Conservation (phyloP, 1,140 invertebrate species). For the Hyphantria cunea region DNA sequence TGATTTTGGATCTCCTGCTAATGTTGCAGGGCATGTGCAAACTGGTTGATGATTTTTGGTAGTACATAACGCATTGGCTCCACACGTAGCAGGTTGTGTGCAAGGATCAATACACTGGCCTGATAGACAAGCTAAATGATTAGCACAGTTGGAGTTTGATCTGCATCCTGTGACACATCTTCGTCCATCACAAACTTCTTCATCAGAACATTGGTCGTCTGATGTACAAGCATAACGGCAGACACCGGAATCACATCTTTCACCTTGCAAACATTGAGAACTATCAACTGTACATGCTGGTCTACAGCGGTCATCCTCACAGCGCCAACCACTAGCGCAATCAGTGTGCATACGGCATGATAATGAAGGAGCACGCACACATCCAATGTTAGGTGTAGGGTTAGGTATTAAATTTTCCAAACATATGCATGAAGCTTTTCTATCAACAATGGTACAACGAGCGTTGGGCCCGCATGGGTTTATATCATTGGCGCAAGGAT, state of each 20-base stretch:
- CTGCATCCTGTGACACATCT: conserved; percentile 91
- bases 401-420: conserved; percentile 90
- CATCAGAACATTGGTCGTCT: conserved; percentile 88
- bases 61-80: conserved; percentile 89
- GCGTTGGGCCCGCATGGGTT: conserved; percentile 93
- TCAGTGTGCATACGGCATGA: conserved; percentile 88
- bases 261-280: conserved; percentile 89
- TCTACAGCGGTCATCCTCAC: conserved; percentile 87
- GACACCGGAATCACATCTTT: conserved; percentile 87
- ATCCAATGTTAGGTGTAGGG: conserved; percentile 91
- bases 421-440: conserved; percentile 92
- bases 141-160: conserved; percentile 89
- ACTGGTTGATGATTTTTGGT: conserved; percentile 86
- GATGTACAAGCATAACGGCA: conserved; percentile 91
- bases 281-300: conserved; percentile 89
- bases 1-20: conserved; percentile 88
- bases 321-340: conserved; percentile 86
- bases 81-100: conserved; percentile 89
- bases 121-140: conserved; percentile 86
- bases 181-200: conserved; percentile 92
- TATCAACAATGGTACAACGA: conserved; percentile 89
- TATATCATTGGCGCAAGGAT: conserved; percentile 86
- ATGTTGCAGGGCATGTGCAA: conserved; percentile 87
- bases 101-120: conserved; percentile 91
- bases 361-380: conserved; percentile 87